A percentile compares a stretch with the other conserved stretches of the same genome.
phyloP scores from a whole-genome alignment of 2,888 invertebrate species.

The Pollenia angustigena region DNA sequence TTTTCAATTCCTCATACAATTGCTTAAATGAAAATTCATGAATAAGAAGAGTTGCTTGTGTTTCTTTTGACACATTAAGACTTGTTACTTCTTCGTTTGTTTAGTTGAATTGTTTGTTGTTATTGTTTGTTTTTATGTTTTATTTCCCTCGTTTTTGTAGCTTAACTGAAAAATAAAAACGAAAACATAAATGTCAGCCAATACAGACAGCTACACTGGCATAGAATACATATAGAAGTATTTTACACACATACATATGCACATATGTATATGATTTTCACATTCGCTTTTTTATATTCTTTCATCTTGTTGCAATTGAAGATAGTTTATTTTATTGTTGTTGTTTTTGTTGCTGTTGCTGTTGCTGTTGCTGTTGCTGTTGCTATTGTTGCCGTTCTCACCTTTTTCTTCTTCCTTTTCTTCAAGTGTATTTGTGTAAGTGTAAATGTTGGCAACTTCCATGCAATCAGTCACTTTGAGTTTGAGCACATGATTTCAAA shows the following conservation, averaged over 20 bases:
- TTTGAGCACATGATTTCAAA: conserved; percentile 75
- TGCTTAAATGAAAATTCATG: conserved; percentile 42
- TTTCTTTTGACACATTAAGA: conserved; percentile 70
- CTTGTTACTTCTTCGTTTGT: conserved; percentile 62
- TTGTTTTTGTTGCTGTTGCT: background rate
- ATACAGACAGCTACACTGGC: conserved; percentile 31
- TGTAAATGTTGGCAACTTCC: conserved; percentile 72
- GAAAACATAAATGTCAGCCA: conserved; percentile 80
- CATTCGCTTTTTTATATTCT: background rate
- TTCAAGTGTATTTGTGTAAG: conserved; percentile 49
- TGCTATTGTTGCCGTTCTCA: background rate
- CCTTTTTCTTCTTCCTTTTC: background rate
- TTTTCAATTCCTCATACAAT: conserved; percentile 26
- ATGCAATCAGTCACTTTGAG: conserved; percentile 75
- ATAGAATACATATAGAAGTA: background rate
- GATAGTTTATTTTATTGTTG: conserved; percentile 45
- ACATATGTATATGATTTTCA: background rate
- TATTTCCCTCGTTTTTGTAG: conserved; percentile 74
- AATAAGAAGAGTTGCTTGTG: conserved; percentile 1
- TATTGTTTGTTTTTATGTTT: conserved; percentile 42
- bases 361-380: too few relatives aligned
- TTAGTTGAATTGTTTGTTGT: conserved; percentile 29
- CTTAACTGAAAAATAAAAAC: conserved; percentile 74
- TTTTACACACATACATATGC: background rate
- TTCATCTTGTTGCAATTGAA: conserved; percentile 54